Evolutionary conservation across 2,797 vertebrate genomes (phyloP), one percentile per base, ranked within the genome.

Genomic region (Darevskia nairensis): DNA sequence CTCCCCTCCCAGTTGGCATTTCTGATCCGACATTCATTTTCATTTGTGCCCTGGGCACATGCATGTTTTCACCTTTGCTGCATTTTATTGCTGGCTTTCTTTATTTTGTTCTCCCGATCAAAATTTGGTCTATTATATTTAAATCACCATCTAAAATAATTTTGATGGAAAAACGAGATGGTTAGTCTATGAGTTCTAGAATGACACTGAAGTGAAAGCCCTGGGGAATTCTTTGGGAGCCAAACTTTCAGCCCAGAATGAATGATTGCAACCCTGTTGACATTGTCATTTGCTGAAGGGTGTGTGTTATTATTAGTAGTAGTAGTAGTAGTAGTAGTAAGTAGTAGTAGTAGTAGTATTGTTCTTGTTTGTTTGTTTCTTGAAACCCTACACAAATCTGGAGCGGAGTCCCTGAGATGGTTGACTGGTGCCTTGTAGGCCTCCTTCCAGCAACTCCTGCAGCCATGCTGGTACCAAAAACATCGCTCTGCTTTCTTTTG

Each of bases 21-120:
- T 27, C 1, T 2, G 41, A 69, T 44, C 79, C 66, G 8, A 83
- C 77, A 19, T 69, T 64, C 66, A 8, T 32, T 82, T 55, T 35
- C 50, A 55, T 55, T 55, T 55, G 50, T 55, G 50, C 50, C 15
- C 13, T 55, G 50, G 11, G 3, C 68, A 35, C 71, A 32, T 19
- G 11, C 15, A 15, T 50, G 27, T 85, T 78, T 46, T 23, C 88
- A 55, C 7, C 55, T 80, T 89, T 80, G 29, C 11, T 72, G 10
- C 41, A 64, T 59, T 41, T 17, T 68, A 32, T 72, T 6, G 11
- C 79, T 77, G 23, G 8, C 19, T 87, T 68, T 81, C 76, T 41
- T 68, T 35, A 32, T 44, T 80, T 4, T 61, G 29, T 0, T 0
- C 0, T 44, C 21, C 1, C 17, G 6, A 78, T 76, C 68, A 71